Evolutionary conservation across 2,888 invertebrate species (phyloP), one percentile per base, ranked within the genome.

Genomic region (Trachelus tabidus): DNA sequence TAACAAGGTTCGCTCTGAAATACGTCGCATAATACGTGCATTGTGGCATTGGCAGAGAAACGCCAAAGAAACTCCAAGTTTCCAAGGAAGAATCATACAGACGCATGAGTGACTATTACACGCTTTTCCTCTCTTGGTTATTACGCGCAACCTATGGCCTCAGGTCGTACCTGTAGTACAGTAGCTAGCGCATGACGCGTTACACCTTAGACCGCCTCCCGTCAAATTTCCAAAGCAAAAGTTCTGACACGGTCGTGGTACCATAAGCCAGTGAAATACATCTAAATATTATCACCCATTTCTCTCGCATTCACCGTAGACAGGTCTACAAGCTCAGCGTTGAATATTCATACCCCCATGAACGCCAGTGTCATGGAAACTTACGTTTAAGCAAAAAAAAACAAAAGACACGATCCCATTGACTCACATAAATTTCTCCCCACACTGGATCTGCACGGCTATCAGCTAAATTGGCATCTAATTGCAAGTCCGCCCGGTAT

Each of bases 401-500:
- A 6, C 33, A 3, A 33, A 23, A 1, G 2, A 40, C 23, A 15
- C 6, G 1, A 40, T 1, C 40, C 40, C 4, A 23, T 40, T 56
- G 56, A 23, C 56, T 56, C 23, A 23, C 23, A 56, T 23, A 56
- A 23, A 23, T 56, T 56, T 23, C 56, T 56, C 56, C 15, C 23
- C 0, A 23, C 56, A 23, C 23, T 56, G 23, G 23, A 56, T 56
- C 23, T 56, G 23, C 56, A 56, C 23, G 15, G 56, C 23, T 56
- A 56, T 9, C 56, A 56, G 9, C 23, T 56, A 56, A 56, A 56
- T 56, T 56, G 56, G 23, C 56, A 56, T 56, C 56, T 56, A 56
- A 56, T 56, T 56, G 23, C 56, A 69, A 74, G 75, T 34, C 37
- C 73, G 74, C 76, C 11, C 68, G 76, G 34, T 68, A 56, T 69